These are phyloP conservation scores for Eriosoma lanigerum DNA, from an alignment of 1,140 invertebrate species.

Conservation along the genomic window DNA sequence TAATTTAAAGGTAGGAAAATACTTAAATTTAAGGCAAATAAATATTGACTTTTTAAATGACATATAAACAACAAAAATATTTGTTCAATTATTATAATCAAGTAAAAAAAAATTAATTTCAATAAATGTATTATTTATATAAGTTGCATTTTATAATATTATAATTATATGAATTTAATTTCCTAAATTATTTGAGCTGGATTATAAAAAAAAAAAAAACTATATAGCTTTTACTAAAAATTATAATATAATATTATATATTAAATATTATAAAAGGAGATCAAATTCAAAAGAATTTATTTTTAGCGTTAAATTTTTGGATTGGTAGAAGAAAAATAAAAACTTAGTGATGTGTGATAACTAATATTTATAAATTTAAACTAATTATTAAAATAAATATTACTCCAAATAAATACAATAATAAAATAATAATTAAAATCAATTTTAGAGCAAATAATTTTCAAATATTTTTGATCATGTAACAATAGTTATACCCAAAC, in stretches of 20 bases:
- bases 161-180: neutral
- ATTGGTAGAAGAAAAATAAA: constrained; percentile 25
- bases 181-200: constrained; percentile 17
- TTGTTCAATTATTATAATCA: neutral
- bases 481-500: constrained; percentile 78
- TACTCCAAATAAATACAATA: neutral
- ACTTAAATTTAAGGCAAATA: neutral
- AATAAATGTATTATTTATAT: neutral
- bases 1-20: neutral
- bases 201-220: constrained; percentile 22
- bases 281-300: constrained; percentile 23
- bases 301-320: constrained; percentile 27
- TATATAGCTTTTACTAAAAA: neutral
- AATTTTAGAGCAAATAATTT: neutral
- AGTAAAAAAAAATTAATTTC: neutral
- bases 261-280: too few relatives aligned
- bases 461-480: constrained; percentile 8
- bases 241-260: constrained; percentile 25
- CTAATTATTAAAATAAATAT: neutral
- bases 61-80: constrained; percentile 3
- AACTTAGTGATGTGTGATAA: constrained; percentile 23
- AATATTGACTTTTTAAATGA: neutral
- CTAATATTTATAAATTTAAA: neutral
- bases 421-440: neutral
- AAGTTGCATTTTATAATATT: neutral